phyloP scores from a whole-genome alignment of 1,140 invertebrate genomes.

The Zaprionus vittiger region DNA sequence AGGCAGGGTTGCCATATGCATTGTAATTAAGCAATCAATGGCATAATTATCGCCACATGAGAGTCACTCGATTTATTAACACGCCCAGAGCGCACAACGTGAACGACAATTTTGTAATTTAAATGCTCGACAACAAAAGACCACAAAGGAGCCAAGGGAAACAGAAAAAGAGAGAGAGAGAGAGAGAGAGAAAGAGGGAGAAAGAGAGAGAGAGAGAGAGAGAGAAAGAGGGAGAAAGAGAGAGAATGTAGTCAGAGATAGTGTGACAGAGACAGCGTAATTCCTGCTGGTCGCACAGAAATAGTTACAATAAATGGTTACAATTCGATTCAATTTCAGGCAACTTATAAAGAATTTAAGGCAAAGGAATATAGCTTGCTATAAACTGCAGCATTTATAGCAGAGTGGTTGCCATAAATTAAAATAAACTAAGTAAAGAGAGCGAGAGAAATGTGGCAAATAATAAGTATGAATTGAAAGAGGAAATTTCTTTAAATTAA shows the following conservation, averaged over 20 bases:
- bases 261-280: neutral
- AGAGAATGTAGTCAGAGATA: neutral
- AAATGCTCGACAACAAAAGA: conserved; percentile 61
- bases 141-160: conserved; percentile 5
- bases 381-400: neutral
- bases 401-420: neutral
- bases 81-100: conserved; percentile 53
- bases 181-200: neutral
- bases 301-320: neutral
- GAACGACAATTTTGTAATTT: conserved; percentile 69
- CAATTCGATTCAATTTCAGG: neutral
- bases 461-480: neutral
- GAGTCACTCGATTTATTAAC: conserved; percentile 80
- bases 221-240: neutral
- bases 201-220: neutral
- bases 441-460: neutral
- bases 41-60: conserved; percentile 80
- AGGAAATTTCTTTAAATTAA: neutral
- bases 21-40: conserved; percentile 82
- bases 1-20: conserved; percentile 53
- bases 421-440: neutral
- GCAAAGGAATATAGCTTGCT: neutral
- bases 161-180: neutral
- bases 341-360: neutral
- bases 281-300: neutral